A percentile compares a stretch with the other conserved stretches of the same genome.
Evolutionary conservation across 2,888 invertebrate genomes (phyloP).

Genomic region (Chymomyza procnemis): DNA sequence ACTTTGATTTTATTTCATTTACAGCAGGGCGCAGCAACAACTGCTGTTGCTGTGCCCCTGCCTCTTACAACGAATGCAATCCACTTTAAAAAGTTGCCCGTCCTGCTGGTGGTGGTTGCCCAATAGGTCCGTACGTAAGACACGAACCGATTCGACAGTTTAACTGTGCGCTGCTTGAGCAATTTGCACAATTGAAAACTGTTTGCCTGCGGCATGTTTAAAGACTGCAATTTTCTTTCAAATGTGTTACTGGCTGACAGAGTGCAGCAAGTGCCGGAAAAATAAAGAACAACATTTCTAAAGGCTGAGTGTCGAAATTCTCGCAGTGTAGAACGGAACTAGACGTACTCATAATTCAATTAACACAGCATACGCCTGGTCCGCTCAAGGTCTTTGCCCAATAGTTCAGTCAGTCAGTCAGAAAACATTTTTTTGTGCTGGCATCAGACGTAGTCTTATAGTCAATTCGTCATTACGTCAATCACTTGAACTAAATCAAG

Average conservation of each 20-base stretch:
- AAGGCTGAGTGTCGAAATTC: background rate
- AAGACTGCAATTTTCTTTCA: background rate
- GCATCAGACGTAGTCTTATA: background rate
- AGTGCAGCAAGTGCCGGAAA: too few species aligned
- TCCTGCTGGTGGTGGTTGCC: background rate
- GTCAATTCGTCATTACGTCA: background rate
- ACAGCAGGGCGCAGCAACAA: background rate
- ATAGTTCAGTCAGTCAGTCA: background rate
- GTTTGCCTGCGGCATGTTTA: background rate
- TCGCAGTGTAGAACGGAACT: background rate
- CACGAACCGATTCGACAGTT: background rate
- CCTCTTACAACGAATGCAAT: background rate
- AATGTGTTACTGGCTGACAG: background rate
- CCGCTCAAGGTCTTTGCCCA: background rate
- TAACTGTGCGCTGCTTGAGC: background rate
- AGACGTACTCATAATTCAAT: background rate
- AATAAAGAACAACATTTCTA: background rate
- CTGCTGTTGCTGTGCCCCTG: background rate
- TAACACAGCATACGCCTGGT: background rate
- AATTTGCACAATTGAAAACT: constrained; percentile 6
- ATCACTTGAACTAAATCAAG: background rate
- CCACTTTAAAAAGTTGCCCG: background rate
- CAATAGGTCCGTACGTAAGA: background rate
- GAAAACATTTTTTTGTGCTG: background rate
- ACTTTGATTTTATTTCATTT: constrained; percentile 65